Conservation (phyloP, 2,888 invertebrate genomes). For the Dolichomitus sp. region DNA sequence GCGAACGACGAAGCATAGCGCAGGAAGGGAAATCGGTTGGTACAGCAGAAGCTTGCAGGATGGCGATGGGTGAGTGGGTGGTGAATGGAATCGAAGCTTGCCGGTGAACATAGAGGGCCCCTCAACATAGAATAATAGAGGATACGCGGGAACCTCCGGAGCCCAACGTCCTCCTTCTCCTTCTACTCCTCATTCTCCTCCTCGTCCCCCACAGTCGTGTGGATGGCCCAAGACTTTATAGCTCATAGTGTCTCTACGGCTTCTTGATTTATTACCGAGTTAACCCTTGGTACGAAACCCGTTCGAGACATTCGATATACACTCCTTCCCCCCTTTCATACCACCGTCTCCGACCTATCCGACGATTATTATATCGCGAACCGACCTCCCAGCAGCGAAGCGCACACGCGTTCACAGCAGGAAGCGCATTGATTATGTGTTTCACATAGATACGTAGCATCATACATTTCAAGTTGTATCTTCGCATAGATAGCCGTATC, state of each 20-base stretch:
- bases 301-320: conserved; percentile 74
- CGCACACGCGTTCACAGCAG: conserved; percentile 39
- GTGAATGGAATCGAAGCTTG: conserved; percentile 62
- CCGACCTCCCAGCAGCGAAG: conserved; percentile 66
- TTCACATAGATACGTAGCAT: conserved; percentile 5
- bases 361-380: conserved; percentile 73
- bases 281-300: conserved; percentile 79
- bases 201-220: conserved; percentile 15
- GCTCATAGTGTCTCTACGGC: conserved; percentile 80
- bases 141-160: conserved; percentile 77
- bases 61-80: conserved; percentile 52
- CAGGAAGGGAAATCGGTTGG: conserved; percentile 57
- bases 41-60: conserved; percentile 36
- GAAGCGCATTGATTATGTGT: conserved; percentile 31
- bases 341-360: conserved; percentile 17
- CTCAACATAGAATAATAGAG: conserved; percentile 80
- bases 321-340: conserved; percentile 23
- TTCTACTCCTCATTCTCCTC: conserved; percentile 18
- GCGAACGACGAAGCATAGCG: conserved; percentile 48
- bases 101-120: conserved; percentile 56
- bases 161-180: conserved; percentile 24
- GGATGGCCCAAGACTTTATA: conserved; percentile 78
- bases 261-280: conserved; percentile 85
- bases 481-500: background rate
- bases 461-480: conserved; percentile 13